A percentile compares a stretch with the other conserved stretches of the same genome.
phyloP scores from a whole-genome alignment of 64 coral and sea anemone species.

The Cladopsammia gracilis region DNA sequence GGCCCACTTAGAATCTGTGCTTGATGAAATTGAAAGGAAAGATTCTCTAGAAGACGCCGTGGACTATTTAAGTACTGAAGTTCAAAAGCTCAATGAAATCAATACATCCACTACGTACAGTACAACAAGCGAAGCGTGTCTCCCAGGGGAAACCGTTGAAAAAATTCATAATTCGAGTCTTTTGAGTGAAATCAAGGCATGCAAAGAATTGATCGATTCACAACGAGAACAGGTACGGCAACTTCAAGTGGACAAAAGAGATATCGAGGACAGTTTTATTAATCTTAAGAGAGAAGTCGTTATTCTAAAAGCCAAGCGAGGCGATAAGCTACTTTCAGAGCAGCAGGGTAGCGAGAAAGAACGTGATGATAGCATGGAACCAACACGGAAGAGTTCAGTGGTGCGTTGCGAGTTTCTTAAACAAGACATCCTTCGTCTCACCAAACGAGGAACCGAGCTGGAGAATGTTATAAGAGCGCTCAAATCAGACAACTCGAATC shows the following conservation, averaged over 20 bases:
- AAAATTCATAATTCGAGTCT: conserved; percentile 64
- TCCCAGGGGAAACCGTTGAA: conserved; percentile 12
- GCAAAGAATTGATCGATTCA: conserved; percentile 92
- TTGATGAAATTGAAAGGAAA: conserved; percentile 92
- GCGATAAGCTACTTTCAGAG: conserved; percentile 32
- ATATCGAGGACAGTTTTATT: conserved; percentile 80
- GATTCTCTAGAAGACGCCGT: conserved; percentile 68
- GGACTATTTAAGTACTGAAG: conserved; percentile 75
- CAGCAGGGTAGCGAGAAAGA: conserved; percentile 12
- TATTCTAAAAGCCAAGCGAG: conserved; percentile 58
- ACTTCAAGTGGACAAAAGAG: conserved; percentile 92
- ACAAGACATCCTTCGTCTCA: conserved; percentile 61
- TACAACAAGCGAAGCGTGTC: neutral
- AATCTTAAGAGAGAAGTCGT: conserved; percentile 93
- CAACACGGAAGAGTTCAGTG: conserved; percentile 62
- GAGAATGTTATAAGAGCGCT: conserved; percentile 65
- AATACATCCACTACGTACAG: conserved; percentile 45
- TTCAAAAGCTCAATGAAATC: conserved; percentile 77
- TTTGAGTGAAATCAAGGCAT: conserved; percentile 88
- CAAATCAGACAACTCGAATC: conserved; percentile 76
- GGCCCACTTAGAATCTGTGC: conserved; percentile 68
- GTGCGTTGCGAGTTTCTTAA: conserved; percentile 85
- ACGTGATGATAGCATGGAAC: conserved; percentile 50
- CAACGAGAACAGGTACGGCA: conserved; percentile 91
- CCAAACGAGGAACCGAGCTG: conserved; percentile 63